Percentiles rank a stretch among this genome's conserved stretches.
Conservation (phyloP, 2,797 vertebrate species). For the Gallirallus australis region DNA sequence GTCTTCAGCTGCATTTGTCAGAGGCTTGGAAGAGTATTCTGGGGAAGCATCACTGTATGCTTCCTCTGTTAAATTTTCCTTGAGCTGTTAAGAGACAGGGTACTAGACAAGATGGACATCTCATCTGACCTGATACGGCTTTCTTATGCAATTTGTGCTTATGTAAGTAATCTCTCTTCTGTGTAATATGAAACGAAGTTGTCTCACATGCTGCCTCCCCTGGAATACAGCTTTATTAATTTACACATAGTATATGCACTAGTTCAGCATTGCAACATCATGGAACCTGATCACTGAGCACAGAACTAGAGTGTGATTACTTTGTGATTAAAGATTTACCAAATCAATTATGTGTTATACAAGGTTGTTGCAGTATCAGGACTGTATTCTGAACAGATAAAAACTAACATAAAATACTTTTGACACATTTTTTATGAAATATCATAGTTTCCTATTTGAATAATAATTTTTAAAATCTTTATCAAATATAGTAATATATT, state of each 20-base stretch:
- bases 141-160: constrained; percentile 45
- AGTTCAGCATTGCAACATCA: constrained; percentile 23
- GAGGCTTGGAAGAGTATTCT: not conserved
- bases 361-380: not conserved
- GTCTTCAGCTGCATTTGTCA: not conserved
- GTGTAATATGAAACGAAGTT: constrained; percentile 1
- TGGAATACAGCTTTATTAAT: constrained; percentile 43
- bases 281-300: constrained; percentile 24
- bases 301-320: constrained; percentile 4
- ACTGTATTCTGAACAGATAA: not conserved
- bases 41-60: not conserved
- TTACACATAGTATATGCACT: constrained; percentile 11
- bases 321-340: constrained; percentile 41
- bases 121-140: not conserved
- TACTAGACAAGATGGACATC: not conserved
- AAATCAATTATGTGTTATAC: not conserved
- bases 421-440: not conserved
- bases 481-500: not conserved
- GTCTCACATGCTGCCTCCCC: constrained; percentile 7
- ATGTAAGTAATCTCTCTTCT: constrained; percentile 41
- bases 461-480: not conserved
- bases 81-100: not conserved
- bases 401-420: not conserved
- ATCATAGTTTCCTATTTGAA: not conserved
- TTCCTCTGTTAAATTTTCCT: not conserved